A percentile compares a stretch with the other conserved stretches of the same genome.
Evolutionary conservation across 2,888 invertebrate species (phyloP).

Genomic region (Choreutis nemorana): DNA sequence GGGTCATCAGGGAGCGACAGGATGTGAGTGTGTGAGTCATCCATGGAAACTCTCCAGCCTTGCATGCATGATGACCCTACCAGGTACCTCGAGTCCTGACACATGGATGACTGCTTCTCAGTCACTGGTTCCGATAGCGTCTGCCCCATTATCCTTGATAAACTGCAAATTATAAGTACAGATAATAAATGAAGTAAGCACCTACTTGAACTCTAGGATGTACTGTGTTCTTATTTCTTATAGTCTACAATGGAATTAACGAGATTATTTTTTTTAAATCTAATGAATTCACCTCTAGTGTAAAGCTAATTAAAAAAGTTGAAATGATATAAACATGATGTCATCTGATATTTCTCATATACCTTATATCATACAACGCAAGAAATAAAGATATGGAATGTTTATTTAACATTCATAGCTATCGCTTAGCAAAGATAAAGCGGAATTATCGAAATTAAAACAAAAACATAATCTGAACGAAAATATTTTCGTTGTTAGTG

Average conservation of each 20-base stretch:
- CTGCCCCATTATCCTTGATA: slow-evolving; percentile 87
- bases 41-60: slow-evolving; percentile 99
- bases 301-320: not conserved
- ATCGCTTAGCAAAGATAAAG: slow-evolving; percentile 10
- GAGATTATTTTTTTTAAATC: too few relatives aligned
- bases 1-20: slow-evolving; percentile 93
- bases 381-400: slow-evolving; percentile 1
- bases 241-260: too few relatives aligned
- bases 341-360: slow-evolving; percentile 9
- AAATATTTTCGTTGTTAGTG: too few relatives aligned
- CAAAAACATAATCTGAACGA: too few relatives aligned
- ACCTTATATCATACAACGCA: slow-evolving; percentile 4
- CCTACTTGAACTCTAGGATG: too few relatives aligned
- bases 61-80: slow-evolving; percentile 99
- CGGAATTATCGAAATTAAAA: slow-evolving; percentile 12
- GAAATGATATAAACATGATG: slow-evolving; percentile 11
- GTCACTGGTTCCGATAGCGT: slow-evolving; percentile 97
- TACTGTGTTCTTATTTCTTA: too few relatives aligned
- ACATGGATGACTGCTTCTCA: slow-evolving; percentile 82
- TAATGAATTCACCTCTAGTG: not conserved
- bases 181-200: too few relatives aligned
- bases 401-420: slow-evolving; percentile 12
- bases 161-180: too few relatives aligned
- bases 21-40: slow-evolving; percentile 97
- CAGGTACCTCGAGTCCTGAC: slow-evolving; percentile 72